Evolutionary conservation across 2,888 invertebrate species (phyloP).

Genomic region (Imbricaverruca yamaguchii): DNA sequence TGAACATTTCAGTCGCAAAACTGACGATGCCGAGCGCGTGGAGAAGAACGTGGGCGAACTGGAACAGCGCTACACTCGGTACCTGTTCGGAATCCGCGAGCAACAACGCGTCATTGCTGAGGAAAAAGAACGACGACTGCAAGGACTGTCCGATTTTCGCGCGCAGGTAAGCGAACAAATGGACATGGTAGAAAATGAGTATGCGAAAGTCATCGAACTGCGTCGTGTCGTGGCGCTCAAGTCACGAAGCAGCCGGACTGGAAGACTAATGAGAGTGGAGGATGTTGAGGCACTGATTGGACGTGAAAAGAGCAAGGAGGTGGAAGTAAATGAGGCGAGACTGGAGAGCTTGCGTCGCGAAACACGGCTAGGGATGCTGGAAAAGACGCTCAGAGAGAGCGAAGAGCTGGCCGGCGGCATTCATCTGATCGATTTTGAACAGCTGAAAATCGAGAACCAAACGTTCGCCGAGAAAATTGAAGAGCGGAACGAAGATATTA

Average conservation of each 20-base stretch:
- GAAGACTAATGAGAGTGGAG: constrained; percentile 5
- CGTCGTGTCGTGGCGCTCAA: neutral
- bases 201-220: neutral
- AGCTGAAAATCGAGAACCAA: constrained; percentile 50
- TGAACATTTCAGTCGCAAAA: neutral
- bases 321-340: constrained; percentile 38
- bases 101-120: neutral
- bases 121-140: constrained; percentile 34
- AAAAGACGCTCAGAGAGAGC: constrained; percentile 36
- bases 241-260: neutral
- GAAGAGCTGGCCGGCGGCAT: constrained; percentile 49
- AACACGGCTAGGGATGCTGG: constrained; percentile 39
- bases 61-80: neutral
- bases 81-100: neutral
- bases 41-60: constrained; percentile 12
- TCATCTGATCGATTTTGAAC: constrained; percentile 50
- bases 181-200: neutral
- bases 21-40: neutral
- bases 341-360: constrained; percentile 39
- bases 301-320: constrained; percentile 37
- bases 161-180: neutral
- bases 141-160: neutral
- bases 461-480: constrained; percentile 51
- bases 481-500: constrained; percentile 49
- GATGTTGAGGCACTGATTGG: constrained; percentile 37